phyloP scores from a whole-genome alignment of 1,140 invertebrate species.

The Anastrepha obliqua region DNA sequence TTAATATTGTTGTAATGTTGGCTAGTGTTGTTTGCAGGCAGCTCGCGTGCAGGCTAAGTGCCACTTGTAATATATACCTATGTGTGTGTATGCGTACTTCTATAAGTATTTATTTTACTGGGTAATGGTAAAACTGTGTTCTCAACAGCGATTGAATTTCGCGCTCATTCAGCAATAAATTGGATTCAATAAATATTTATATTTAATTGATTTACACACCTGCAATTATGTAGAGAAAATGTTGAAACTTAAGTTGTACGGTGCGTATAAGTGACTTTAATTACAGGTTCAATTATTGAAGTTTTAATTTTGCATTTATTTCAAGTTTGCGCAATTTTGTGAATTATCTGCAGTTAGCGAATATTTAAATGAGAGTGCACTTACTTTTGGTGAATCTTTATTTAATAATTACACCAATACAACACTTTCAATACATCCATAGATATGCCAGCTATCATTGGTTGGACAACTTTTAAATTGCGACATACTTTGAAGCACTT shows the following conservation, averaged over 20 bases:
- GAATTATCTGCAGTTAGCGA: not conserved
- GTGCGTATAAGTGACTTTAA: conserved; percentile 19
- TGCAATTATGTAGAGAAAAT: not conserved
- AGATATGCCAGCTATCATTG: too few relatives aligned
- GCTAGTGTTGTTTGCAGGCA: not conserved
- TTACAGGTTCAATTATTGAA: not conserved
- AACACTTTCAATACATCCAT: too few relatives aligned
- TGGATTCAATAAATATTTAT: not conserved
- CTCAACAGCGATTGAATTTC: not conserved
- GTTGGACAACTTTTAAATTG: too few relatives aligned
- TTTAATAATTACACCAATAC: too few relatives aligned
- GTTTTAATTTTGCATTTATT: not conserved
- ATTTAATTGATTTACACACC: not conserved
- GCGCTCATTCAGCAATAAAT: not conserved
- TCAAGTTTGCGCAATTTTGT: not conserved
- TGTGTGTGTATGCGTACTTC: too few relatives aligned
- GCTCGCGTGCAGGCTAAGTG: not conserved
- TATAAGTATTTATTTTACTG: not conserved
- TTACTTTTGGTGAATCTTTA: not conserved
- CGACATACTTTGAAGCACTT: too few relatives aligned
- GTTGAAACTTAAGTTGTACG: not conserved
- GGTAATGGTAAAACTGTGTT: not conserved
- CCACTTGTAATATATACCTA: not conserved
- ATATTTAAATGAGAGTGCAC: not conserved
- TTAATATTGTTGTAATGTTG: not conserved